These are phyloP conservation scores for Drosophila paramelanica DNA, from an alignment of 2,888 invertebrate genomes.

Conservation along the genomic window DNA sequence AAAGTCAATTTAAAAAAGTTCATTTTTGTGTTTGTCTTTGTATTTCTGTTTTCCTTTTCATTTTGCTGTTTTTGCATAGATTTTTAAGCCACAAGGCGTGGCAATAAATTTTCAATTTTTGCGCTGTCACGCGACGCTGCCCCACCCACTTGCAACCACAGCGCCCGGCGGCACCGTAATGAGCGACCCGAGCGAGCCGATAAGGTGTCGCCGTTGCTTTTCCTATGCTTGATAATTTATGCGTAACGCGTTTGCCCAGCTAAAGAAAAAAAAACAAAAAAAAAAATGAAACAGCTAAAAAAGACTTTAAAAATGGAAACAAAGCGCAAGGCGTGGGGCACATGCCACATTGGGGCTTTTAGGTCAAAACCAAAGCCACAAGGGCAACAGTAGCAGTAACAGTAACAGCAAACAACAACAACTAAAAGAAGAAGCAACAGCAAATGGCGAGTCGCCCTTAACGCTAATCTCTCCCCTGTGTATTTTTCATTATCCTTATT, in stretches of 20 bases:
- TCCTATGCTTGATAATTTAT: slow-evolving; percentile 67
- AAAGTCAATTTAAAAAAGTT: slow-evolving; percentile 70
- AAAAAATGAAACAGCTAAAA: slow-evolving; percentile 6
- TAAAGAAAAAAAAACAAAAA: slow-evolving; percentile 16
- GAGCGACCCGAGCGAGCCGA: slow-evolving; percentile 61
- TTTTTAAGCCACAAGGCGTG: slow-evolving; percentile 64
- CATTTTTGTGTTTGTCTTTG: neutral
- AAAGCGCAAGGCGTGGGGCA: slow-evolving; percentile 16
- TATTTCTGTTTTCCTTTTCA: slow-evolving; percentile 10
- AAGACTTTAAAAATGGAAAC: slow-evolving; percentile 14
- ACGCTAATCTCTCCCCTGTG: slow-evolving; percentile 82
- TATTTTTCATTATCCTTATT: slow-evolving; percentile 83
- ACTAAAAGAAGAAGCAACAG: slow-evolving; percentile 9
- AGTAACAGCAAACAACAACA: slow-evolving; percentile 10
- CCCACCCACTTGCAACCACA: slow-evolving; percentile 15
- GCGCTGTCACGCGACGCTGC: slow-evolving; percentile 65
- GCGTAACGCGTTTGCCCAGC: slow-evolving; percentile 69
- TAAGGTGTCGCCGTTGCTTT: slow-evolving; percentile 67
- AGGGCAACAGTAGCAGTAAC: slow-evolving; percentile 52
- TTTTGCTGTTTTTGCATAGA: slow-evolving; percentile 28
- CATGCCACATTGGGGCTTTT: slow-evolving; percentile 46
- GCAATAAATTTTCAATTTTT: slow-evolving; percentile 79
- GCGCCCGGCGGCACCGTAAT: slow-evolving; percentile 61
- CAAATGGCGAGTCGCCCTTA: slow-evolving; percentile 59
- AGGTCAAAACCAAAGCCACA: slow-evolving; percentile 76